Evolutionary conservation across 2,797 vertebrate genomes (phyloP), one percentile per base, ranked within the genome.

Genomic region (Cheirogaleus major): DNA sequence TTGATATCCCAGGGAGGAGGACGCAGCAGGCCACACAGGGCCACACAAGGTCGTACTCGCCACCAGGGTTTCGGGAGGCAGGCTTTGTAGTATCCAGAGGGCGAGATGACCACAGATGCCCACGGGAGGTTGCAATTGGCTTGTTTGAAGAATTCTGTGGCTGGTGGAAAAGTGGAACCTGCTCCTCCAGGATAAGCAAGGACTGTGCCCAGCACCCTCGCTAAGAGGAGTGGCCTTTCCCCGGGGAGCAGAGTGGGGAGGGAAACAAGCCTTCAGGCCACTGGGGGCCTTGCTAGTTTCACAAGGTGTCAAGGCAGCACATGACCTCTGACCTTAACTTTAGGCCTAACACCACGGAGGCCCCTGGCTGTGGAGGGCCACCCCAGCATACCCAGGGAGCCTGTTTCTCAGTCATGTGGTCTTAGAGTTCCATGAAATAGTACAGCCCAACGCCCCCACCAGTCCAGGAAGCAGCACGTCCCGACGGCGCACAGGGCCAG

Each of bases 21-120:
- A 4, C 1, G 2, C 32, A 15, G 11, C 22, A 17, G 1, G 1
- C 35, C 7, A 23, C 11, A 4, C 25, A 63, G 92, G 50, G 43
- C 9, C 70, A 70, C 50, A 27, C 11, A 14, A 52, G 18, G 14
- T 12, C 6, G 1, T 32, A 3, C 61, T 27, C 0, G 1, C 2
- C 6, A 41, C 7, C 70, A 27, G 30, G 45, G 3, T 25, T 12
- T 5, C 2, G 15, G 27, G 38, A 43, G 18, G 45, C n/a, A 52
- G 63, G 52, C 55, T 92, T 76, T 72, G 20, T 5, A 35, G 43
- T 1, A 50, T 59, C 45, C 25, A 82, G 20, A 75, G 14, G 18
- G 18, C 12, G 15, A 43, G 65, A 5, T 23, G 41, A 20, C 50
- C 30, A 4, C 55, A 12, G 41, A 48, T 7, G 59, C 23, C 80